phyloP scores from a whole-genome alignment of 1,140 invertebrate genomes.

The Megalonaias nervosa region DNA sequence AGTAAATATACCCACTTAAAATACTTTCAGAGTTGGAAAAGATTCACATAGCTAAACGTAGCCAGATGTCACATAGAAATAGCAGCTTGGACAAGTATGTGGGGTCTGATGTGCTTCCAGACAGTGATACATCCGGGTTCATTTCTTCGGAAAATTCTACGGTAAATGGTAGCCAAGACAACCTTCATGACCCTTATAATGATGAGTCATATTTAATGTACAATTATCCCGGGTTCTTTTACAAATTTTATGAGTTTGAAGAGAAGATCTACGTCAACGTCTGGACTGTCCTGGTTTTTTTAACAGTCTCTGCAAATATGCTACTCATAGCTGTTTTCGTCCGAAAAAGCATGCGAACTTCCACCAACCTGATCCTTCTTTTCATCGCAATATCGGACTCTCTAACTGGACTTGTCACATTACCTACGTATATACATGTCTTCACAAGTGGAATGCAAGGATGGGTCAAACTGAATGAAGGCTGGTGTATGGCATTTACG shows the following conservation, averaged over 20 bases:
- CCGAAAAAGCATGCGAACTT: not conserved
- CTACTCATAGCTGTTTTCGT: not conserved
- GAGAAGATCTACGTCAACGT: not conserved
- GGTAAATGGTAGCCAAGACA: too few relatives aligned
- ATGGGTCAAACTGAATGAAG: constrained; percentile 1
- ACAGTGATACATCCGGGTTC: too few relatives aligned
- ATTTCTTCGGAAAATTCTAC: too few relatives aligned
- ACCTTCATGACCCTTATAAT: too few relatives aligned
- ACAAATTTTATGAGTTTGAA: not conserved
- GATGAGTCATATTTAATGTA: too few relatives aligned
- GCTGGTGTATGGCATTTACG: constrained; percentile 22
- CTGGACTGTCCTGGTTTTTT: not conserved
- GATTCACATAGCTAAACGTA: too few relatives aligned
- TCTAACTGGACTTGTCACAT: constrained; percentile 3
- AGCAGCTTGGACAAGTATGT: too few relatives aligned
- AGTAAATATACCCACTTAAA: too few relatives aligned
- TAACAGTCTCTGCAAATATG: not conserved
- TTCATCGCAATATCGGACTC: not conserved
- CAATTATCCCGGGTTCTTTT: not conserved
- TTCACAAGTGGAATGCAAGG: not conserved
- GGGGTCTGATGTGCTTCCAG: too few relatives aligned
- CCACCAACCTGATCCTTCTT: not conserved
- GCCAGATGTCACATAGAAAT: too few relatives aligned
- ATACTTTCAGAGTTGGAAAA: too few relatives aligned
- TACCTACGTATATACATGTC: constrained; percentile 3